phyloP scores from a whole-genome alignment of 2,888 invertebrate species.

The Pristionchus mayeri region DNA sequence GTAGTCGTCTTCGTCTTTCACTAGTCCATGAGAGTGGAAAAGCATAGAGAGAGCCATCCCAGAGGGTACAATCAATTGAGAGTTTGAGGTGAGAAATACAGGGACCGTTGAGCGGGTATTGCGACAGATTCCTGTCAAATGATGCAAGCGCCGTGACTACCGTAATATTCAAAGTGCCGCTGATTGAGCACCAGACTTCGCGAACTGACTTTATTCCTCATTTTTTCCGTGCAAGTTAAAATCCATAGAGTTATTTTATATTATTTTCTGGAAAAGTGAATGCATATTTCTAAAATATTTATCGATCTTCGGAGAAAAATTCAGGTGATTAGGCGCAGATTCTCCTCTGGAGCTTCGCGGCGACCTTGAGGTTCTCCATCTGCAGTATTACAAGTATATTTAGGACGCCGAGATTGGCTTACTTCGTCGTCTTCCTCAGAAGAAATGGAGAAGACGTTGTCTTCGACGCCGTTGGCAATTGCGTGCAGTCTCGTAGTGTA shows the following conservation, averaged over 20 bases:
- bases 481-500: neutral
- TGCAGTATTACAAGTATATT: no score
- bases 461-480: neutral
- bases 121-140: neutral
- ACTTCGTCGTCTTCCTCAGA: no score
- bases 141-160: neutral
- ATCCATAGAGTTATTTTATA: neutral
- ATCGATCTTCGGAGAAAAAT: neutral
- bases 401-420: no score
- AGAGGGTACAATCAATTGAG: neutral
- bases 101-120: neutral
- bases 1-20: neutral
- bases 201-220: neutral
- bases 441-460: conserved; percentile 29
- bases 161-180: neutral
- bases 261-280: neutral
- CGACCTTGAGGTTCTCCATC: neutral
- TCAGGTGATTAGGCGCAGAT: neutral
- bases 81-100: neutral
- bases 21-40: neutral
- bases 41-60: neutral
- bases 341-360: neutral
- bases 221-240: no score
- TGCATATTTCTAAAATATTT: neutral
- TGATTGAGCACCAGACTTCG: neutral